Conservation (phyloP, 2,888 invertebrate species). For the Tenthredo livida region DNA sequence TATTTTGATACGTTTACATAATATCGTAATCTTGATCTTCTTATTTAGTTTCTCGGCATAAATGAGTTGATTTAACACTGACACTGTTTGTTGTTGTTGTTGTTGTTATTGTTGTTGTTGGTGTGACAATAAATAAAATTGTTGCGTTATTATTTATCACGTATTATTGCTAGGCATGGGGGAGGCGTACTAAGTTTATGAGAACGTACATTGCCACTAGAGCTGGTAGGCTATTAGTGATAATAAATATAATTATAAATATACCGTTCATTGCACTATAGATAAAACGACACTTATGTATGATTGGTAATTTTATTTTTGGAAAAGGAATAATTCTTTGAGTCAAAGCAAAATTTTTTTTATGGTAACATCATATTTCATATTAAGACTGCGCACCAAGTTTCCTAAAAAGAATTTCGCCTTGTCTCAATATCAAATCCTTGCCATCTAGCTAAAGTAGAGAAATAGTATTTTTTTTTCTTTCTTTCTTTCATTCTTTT, state of each 20-base stretch:
- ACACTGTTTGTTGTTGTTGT: slow-evolving; percentile 60
- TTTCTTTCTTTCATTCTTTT: slow-evolving; percentile 60
- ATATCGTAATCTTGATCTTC: slow-evolving; percentile 33
- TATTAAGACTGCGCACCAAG: slow-evolving; percentile 5
- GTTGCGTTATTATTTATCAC: slow-evolving; percentile 67
- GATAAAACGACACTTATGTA: slow-evolving; percentile 51
- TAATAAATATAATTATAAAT: slow-evolving; percentile 51
- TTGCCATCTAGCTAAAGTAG: slow-evolving; percentile 62
- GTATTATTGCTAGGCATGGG: slow-evolving; percentile 66
- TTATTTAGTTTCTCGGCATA: slow-evolving; percentile 61
- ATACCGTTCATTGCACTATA: slow-evolving; percentile 52
- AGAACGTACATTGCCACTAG: slow-evolving; percentile 44
- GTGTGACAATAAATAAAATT: slow-evolving; percentile 70
- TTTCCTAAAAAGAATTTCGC: slow-evolving; percentile 38
- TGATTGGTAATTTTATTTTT: slow-evolving; percentile 39
- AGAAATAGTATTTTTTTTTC: slow-evolving; percentile 67
- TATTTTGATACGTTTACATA: slow-evolving; percentile 49
- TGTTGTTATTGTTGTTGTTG: slow-evolving; percentile 53
- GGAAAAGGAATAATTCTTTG: slow-evolving; percentile 11
- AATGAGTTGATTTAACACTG: slow-evolving; percentile 70
- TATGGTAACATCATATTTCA: slow-evolving; percentile 33
- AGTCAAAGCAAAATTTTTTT: slow-evolving; percentile 47
- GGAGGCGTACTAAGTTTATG: slow-evolving; percentile 44
- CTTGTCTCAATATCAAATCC: slow-evolving; percentile 44
- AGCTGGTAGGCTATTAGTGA: slow-evolving; percentile 50